Percentiles rank a stretch among this genome's conserved stretches.
Evolutionary conservation across 2,888 invertebrate species (phyloP).

Genomic region (Andrena chrysosceles): DNA sequence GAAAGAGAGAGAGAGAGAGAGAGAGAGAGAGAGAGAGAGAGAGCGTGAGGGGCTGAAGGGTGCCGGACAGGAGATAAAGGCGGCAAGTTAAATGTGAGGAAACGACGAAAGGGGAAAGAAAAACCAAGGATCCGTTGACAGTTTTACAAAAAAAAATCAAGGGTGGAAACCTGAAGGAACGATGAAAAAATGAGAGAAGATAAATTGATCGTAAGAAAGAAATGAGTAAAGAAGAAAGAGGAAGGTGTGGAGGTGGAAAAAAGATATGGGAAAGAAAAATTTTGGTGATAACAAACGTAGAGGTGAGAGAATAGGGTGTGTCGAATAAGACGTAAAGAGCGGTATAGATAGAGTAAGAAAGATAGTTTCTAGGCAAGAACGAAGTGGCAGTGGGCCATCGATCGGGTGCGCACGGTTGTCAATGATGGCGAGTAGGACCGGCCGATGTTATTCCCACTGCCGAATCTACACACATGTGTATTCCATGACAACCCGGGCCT

Average conservation of each 20-base stretch:
- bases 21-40: neutral
- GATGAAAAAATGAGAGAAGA: neutral
- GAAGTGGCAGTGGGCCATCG: constrained; percentile 81
- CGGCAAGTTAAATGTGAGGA: neutral
- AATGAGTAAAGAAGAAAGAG: neutral
- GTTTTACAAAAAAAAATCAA: neutral
- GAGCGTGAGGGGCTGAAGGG: too few relatives aligned
- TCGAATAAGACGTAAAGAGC: neutral
- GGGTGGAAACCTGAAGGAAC: neutral
- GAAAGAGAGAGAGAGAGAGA: constrained; percentile 3
- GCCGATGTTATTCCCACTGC: neutral
- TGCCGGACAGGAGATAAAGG: neutral
- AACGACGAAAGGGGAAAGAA: neutral
- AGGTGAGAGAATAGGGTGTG: constrained; percentile 18
- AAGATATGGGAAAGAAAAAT: neutral
- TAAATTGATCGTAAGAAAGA: neutral
- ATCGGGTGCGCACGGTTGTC: constrained; percentile 78
- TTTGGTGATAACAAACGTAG: neutral
- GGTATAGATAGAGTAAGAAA: constrained; percentile 16
- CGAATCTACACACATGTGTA: neutral
- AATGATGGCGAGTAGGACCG: constrained; percentile 24
- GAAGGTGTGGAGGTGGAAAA: neutral
- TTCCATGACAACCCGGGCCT: neutral
- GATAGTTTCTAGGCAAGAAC: constrained; percentile 26
- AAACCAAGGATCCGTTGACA: neutral